Conservation (phyloP, 1,140 invertebrate genomes). For the Drosophila sulfurigaster region DNA sequence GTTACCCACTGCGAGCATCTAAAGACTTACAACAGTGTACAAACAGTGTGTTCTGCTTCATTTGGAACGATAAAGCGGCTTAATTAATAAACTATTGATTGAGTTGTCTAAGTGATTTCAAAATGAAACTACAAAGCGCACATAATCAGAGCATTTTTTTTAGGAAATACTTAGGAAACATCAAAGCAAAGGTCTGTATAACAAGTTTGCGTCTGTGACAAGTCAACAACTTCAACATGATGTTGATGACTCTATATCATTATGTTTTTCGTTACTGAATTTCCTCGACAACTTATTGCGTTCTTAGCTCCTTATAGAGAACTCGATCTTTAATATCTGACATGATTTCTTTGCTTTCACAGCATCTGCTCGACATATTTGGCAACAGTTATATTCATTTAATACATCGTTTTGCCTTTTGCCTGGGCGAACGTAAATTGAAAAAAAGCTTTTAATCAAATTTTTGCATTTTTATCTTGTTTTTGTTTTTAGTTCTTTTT, state of each 20-base stretch:
- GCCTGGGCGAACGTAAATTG: slow-evolving; percentile 1
- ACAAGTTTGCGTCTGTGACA: slow-evolving; percentile 8
- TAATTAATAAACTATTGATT: background rate
- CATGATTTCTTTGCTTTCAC: slow-evolving; percentile 4
- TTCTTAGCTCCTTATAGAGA: slow-evolving; percentile 2
- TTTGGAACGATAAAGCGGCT: background rate
- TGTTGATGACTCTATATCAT: background rate
- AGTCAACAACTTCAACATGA: background rate
- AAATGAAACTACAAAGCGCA: background rate
- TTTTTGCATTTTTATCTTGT: slow-evolving; percentile 11
- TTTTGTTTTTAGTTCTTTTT: background rate
- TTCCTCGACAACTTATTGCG: background rate
- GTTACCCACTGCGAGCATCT: slow-evolving; percentile 32
- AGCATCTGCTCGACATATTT: slow-evolving; percentile 10
- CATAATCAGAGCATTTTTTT: background rate
- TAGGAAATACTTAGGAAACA: background rate
- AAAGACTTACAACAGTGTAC: background rate
- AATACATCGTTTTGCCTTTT: slow-evolving; percentile 1
- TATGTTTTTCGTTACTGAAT: background rate
- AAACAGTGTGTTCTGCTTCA: background rate
- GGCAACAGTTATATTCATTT: slow-evolving; percentile 22
- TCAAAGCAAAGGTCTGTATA: slow-evolving; percentile 1
- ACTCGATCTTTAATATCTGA: background rate
- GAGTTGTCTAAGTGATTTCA: background rate
- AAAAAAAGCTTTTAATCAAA: slow-evolving; percentile 21